Evolutionary conservation across 2,888 invertebrate genomes (phyloP).

Genomic region (Dione vanillae): DNA sequence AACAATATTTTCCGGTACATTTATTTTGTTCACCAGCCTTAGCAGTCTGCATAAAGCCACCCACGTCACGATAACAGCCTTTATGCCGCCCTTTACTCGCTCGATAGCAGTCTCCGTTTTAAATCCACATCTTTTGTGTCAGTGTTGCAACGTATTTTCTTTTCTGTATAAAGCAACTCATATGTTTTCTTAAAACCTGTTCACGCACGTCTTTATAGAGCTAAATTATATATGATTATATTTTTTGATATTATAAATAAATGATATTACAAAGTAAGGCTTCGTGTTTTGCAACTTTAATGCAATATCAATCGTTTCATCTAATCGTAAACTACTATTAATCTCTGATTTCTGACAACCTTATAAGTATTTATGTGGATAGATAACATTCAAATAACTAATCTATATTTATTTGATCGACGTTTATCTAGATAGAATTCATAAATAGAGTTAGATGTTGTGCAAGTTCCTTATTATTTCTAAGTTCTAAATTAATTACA

Average conservation of each 20-base stretch:
- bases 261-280: background rate
- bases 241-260: background rate
- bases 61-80: conserved; percentile 43
- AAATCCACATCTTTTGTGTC: conserved; percentile 38
- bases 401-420: conserved; percentile 9
- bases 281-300: conserved; percentile 10
- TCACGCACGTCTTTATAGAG: conserved; percentile 11
- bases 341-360: conserved; percentile 14
- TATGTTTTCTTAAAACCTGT: conserved; percentile 26
- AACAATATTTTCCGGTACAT: conserved; percentile 50
- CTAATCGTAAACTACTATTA: background rate
- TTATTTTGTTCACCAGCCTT: conserved; percentile 44
- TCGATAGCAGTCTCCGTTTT: conserved; percentile 39
- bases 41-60: conserved; percentile 45
- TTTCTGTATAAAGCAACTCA: conserved; percentile 23
- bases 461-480: background rate
- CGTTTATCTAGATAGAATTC: conserved; percentile 18
- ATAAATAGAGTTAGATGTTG: conserved; percentile 5
- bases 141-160: conserved; percentile 33
- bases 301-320: conserved; percentile 9
- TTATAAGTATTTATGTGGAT: conserved; percentile 15
- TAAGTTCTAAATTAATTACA: conserved; percentile 5
- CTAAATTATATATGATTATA: background rate
- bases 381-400: conserved; percentile 24
- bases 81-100: conserved; percentile 36